A percentile compares a stretch with the other conserved stretches of the same genome.
phyloP scores from a whole-genome alignment of 1,140 invertebrate species.

The Homarus americanus region DNA sequence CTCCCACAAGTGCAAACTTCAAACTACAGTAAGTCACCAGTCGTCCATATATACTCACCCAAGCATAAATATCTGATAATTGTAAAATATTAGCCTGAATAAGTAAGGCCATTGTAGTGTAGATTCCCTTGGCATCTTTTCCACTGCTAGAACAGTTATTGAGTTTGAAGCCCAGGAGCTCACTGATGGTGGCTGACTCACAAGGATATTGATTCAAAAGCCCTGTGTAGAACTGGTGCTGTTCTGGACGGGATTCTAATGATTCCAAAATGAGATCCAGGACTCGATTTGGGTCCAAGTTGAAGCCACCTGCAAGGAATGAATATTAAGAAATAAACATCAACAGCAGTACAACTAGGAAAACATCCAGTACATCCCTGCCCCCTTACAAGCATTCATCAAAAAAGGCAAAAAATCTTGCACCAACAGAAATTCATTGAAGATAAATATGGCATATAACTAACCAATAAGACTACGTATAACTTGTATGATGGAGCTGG shows the following conservation, averaged over 20 bases:
- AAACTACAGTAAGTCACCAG: not conserved
- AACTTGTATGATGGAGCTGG: slow-evolving; percentile 86
- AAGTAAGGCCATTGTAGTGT: slow-evolving; percentile 92
- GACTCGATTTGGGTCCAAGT: slow-evolving; percentile 98
- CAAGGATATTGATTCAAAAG: slow-evolving; percentile 92
- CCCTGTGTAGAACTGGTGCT: slow-evolving; percentile 86
- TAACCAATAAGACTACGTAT: slow-evolving; percentile 95
- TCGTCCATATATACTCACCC: slow-evolving; percentile 82
- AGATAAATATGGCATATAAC: not conserved
- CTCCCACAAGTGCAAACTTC: too few species aligned
- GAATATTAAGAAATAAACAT: not conserved
- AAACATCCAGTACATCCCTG: too few species aligned
- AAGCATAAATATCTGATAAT: slow-evolving; percentile 93
- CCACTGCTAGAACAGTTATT: slow-evolving; percentile 85
- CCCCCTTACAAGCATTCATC: too few species aligned
- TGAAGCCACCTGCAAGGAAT: slow-evolving; percentile 92
- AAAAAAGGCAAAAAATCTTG: too few species aligned
- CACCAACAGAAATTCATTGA: too few species aligned
- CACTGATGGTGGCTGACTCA: slow-evolving; percentile 90
- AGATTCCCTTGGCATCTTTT: slow-evolving; percentile 80
- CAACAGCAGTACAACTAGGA: too few species aligned
- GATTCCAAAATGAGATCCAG: slow-evolving; percentile 97
- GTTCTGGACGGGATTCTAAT: slow-evolving; percentile 91
- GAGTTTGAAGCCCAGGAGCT: slow-evolving; percentile 97
- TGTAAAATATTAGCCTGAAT: slow-evolving; percentile 92